Evolutionary conservation across 2,888 invertebrate species (phyloP), one percentile per base, ranked within the genome.

Genomic region (Trichogramma dendrolimi): DNA sequence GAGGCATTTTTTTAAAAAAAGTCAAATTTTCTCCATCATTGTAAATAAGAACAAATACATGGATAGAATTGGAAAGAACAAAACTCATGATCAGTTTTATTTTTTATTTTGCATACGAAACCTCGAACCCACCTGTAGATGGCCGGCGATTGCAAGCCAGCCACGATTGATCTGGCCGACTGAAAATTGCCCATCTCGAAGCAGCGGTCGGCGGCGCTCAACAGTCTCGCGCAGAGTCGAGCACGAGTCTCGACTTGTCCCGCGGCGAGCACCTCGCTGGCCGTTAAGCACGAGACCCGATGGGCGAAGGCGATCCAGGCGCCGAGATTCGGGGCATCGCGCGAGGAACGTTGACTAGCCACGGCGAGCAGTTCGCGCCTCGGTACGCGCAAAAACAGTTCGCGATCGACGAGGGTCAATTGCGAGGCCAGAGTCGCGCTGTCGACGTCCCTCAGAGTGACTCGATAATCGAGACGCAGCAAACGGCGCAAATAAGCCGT

Each of bases 181-280:
- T 84, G 83, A 69, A 82, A 83, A 70, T 84, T 84, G 2, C 81
- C 80, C 63, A 83, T 77, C 14, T 72, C 70, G 67, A 82, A 79
- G 65, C 84, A 83, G 64, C 83, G 84, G 52, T 82, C 77, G 1
- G 84, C 84, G 2, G 82, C 80, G 60, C 82, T 83, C 39, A 84
- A 81, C 60, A 83, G 80, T 59, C 84, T 79, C n/a, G 82, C 80
- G 11, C 84, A 73, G 38, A 84, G 72, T 66, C 83, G 76, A n/a
- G 83, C 80, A 66, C 85, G 77, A 62, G 78, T 77, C 74, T 71
- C 67, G 5, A 77, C 46, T 39, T 72, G 72, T 44, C 67, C 71
- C 11, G 72, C 67, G 0, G 71, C 62, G 3, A 84, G 68, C 49
- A 85, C 75, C 71, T 84, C 83, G 55, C 79, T 81, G 11, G 80